A percentile compares a stretch with the other conserved stretches of the same genome.
These are phyloP conservation scores for Acutogordius australiensis DNA, from an alignment of 2,888 invertebrate genomes.

Conservation along the genomic window DNA sequence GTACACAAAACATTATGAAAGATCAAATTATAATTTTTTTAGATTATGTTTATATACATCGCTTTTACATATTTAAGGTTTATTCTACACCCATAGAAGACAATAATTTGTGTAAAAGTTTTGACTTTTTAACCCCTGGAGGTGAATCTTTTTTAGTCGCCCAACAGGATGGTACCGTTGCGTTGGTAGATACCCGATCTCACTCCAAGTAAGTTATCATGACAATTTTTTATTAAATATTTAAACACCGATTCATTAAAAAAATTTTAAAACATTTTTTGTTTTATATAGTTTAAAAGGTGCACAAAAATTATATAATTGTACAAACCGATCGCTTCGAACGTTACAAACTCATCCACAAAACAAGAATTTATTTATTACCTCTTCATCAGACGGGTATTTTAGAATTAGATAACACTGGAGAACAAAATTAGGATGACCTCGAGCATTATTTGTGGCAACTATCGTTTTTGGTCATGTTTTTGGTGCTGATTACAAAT, in stretches of 20 bases:
- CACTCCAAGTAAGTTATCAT: not conserved
- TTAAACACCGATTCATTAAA: not conserved
- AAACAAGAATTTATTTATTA: conserved; percentile 22
- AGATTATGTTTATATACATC: too few relatives aligned
- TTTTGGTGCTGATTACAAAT: too few relatives aligned
- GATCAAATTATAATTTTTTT: too few relatives aligned
- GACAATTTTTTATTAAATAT: too few relatives aligned
- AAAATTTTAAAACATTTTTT: not conserved
- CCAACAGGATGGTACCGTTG: conserved; percentile 23
- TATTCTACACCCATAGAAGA: conserved; percentile 21
- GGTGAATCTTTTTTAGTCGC: conserved; percentile 20
- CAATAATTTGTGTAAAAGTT: conserved; percentile 19
- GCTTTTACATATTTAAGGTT: too few relatives aligned
- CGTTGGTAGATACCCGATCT: conserved; percentile 22
- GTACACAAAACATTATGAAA: too few relatives aligned
- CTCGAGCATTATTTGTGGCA: too few relatives aligned
- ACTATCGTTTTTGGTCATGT: too few relatives aligned
- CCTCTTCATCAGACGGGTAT: conserved; percentile 22
- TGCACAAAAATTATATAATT: conserved; percentile 15
- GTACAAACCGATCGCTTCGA: conserved; percentile 18
- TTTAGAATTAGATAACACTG: too few relatives aligned
- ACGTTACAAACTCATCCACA: conserved; percentile 24
- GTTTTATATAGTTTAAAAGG: conserved; percentile 11
- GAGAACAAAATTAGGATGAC: too few relatives aligned
- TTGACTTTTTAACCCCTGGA: conserved; percentile 19